A percentile compares a stretch with the other conserved stretches of the same genome.
phyloP scores from a whole-genome alignment of 2,797 vertebrate species.

The Poecile montanus region DNA sequence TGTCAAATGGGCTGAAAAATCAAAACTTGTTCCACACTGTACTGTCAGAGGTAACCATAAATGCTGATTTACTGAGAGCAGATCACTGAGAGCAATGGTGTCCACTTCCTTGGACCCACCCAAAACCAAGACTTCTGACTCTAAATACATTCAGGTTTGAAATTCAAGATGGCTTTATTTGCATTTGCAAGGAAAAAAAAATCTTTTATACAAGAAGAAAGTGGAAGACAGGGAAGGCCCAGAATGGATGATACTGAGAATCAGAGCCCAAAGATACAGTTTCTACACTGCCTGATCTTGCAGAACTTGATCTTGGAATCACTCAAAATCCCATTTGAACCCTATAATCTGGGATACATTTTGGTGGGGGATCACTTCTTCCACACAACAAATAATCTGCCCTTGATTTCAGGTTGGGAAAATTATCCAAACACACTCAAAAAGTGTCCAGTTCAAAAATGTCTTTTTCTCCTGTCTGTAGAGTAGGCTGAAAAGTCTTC shows the following conservation, averaged over 20 bases:
- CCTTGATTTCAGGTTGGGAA: neutral
- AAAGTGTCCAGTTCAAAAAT: neutral
- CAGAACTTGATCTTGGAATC: neutral
- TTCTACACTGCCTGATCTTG: neutral
- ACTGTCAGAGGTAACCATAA: neutral
- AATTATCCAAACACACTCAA: neutral
- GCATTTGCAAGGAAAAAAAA: neutral
- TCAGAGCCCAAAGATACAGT: accelerated
- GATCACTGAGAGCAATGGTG: neutral
- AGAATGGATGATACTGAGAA: neutral
- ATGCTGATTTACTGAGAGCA: neutral
- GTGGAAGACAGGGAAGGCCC: accelerated
- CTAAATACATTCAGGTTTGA: neutral
- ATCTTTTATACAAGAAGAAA: neutral
- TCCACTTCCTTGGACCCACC: neutral
- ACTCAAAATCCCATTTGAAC: neutral
- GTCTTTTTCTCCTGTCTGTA: neutral
- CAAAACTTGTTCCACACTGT: neutral
- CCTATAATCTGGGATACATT: neutral
- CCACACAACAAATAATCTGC: accelerated
- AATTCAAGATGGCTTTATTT: neutral
- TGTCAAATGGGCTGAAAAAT: neutral
- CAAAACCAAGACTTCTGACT: neutral
- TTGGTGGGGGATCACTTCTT: neutral
- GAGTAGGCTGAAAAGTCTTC: neutral